These are phyloP conservation scores for Spilogale gracilis DNA, from an alignment of 2,113 vertebrate species.

Conservation along the genomic window DNA sequence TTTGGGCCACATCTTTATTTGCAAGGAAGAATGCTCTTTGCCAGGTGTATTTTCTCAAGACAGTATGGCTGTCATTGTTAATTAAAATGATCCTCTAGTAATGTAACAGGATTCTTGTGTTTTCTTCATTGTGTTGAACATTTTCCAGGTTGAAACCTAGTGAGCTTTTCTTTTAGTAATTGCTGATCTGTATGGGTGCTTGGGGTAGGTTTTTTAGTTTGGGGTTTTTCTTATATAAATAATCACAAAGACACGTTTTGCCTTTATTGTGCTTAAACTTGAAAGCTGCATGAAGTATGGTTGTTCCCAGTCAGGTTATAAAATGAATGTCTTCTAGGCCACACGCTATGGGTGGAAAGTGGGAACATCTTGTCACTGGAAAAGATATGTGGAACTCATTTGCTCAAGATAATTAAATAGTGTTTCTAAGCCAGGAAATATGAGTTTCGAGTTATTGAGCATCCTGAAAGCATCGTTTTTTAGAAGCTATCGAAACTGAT, in stretches of 20 bases:
- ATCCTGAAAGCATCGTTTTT: conserved; percentile 47
- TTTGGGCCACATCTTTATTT: conserved; percentile 70
- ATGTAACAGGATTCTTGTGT: conserved; percentile 53
- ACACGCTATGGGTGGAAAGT: background rate
- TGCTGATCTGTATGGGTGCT: background rate
- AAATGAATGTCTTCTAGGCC: conserved; percentile 24
- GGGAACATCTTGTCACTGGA: conserved; percentile 58
- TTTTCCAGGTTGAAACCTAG: conserved; percentile 62
- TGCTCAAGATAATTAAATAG: conserved; percentile 62
- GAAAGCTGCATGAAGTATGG: conserved; percentile 1
- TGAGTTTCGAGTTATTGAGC: conserved; percentile 5
- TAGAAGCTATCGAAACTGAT: conserved; percentile 2
- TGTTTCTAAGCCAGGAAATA: conserved; percentile 63
- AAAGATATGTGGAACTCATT: conserved; percentile 27
- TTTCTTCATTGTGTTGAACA: conserved; percentile 58
- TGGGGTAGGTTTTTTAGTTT: background rate
- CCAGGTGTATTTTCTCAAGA: conserved; percentile 62
- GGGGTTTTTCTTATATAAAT: background rate
- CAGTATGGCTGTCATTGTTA: conserved; percentile 53
- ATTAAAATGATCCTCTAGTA: conserved; percentile 64
- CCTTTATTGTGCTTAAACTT: conserved; percentile 51
- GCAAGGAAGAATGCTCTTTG: conserved; percentile 2
- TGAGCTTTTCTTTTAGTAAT: conserved; percentile 15
- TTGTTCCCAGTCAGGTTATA: background rate
- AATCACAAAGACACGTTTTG: conserved; percentile 16